phyloP scores from a whole-genome alignment of 2,888 invertebrate genomes.

The Athetis lepigone region DNA sequence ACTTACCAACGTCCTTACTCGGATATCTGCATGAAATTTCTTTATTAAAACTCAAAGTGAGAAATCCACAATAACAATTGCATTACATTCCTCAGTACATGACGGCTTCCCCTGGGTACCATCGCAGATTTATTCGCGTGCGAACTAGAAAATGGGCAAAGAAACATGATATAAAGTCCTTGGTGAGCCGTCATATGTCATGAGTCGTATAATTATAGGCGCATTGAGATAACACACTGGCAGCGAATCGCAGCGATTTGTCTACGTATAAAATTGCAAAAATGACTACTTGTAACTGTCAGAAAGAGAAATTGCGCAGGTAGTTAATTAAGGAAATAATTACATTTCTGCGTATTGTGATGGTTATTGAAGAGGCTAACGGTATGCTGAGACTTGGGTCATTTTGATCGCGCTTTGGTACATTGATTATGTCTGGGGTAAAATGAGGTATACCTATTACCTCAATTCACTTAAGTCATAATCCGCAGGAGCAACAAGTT shows the following conservation, averaged over 20 bases:
- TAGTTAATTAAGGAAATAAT: conserved; percentile 12
- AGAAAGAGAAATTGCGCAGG: conserved; percentile 11
- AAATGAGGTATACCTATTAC: too few species aligned
- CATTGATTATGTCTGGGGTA: too few species aligned
- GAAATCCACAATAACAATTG: background rate
- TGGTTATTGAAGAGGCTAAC: too few species aligned
- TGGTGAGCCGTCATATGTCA: conserved; percentile 72
- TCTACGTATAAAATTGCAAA: conserved; percentile 42
- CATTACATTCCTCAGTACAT: conserved; percentile 9
- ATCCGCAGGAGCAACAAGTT: too few species aligned
- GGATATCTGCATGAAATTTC: background rate
- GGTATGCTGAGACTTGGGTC: too few species aligned
- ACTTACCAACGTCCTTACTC: background rate
- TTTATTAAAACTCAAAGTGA: background rate
- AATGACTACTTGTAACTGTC: conserved; percentile 52
- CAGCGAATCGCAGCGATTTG: conserved; percentile 43
- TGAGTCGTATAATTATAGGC: conserved; percentile 63
- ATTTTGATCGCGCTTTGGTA: too few species aligned
- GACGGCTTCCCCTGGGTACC: conserved; percentile 65
- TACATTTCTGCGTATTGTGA: background rate
- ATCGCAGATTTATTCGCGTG: conserved; percentile 75
- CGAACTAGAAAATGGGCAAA: conserved; percentile 77
- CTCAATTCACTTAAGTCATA: too few species aligned
- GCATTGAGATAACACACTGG: conserved; percentile 52
- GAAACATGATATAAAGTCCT: conserved; percentile 74